Conservation (phyloP, 2,888 invertebrate genomes). For the Troides oblongomaculatus region DNA sequence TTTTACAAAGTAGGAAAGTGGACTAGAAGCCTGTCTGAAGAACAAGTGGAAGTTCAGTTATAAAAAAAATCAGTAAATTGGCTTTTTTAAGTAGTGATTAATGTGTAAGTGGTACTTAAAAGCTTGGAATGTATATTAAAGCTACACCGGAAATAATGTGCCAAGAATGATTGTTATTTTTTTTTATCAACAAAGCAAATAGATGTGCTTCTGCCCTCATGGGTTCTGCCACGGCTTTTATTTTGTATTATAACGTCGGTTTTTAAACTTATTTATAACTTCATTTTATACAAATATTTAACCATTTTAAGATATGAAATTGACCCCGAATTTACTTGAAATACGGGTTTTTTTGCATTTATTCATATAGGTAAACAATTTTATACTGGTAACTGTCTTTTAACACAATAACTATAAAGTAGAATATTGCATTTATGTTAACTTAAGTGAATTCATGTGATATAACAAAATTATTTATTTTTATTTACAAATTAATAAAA, state of each 20-base stretch:
- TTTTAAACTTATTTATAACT: not conserved
- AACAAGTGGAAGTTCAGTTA: not conserved
- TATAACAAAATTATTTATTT: too few species aligned
- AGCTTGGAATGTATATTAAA: not conserved
- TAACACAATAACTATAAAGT: not conserved
- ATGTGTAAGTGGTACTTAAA: not conserved
- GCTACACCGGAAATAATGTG: not conserved
- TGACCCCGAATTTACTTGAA: not conserved
- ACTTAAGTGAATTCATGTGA: not conserved
- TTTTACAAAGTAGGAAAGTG: not conserved
- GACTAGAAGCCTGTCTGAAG: not conserved
- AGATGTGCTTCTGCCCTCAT: too few species aligned
- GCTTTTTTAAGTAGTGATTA: not conserved
- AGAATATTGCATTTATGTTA: not conserved
- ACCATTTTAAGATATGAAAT: not conserved
- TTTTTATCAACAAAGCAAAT: too few species aligned
- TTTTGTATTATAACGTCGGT: not conserved
- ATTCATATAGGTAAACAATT: not conserved
- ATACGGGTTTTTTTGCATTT: conserved; percentile 11
- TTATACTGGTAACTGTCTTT: not conserved
- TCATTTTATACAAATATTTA: conserved; percentile 4
- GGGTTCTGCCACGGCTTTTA: not conserved
- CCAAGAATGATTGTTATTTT: not conserved
- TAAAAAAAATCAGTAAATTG: not conserved
- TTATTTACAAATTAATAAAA: too few species aligned